These are phyloP conservation scores for Pinna nobilis DNA, from an alignment of 1,140 invertebrate species.

Conservation along the genomic window DNA sequence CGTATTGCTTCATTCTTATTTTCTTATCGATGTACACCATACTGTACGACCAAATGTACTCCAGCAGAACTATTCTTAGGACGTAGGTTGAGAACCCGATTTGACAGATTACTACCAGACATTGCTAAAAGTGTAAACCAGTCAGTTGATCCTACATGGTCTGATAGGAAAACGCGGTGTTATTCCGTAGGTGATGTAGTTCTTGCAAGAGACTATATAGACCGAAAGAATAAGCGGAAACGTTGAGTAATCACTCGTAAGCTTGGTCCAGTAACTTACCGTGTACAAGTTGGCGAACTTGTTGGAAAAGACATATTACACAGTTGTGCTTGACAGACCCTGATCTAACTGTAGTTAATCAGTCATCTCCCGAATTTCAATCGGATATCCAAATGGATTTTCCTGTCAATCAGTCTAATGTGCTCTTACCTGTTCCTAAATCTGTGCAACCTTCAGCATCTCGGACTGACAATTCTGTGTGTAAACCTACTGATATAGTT, in stretches of 20 bases:
- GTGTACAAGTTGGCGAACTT: not conserved
- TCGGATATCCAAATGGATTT: no score
- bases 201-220: not conserved
- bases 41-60: conserved; percentile 23
- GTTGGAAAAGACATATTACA: conserved; percentile 15
- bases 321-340: not conserved
- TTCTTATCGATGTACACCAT: conserved; percentile 20
- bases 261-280: conserved; percentile 18
- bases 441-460: no score
- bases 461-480: not conserved
- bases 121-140: not conserved
- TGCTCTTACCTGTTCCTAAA: no score
- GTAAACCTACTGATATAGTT: not conserved
- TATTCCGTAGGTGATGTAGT: not conserved
- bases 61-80: conserved; percentile 35
- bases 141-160: not conserved
- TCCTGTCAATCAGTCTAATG: not conserved
- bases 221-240: not conserved
- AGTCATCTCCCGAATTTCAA: no score
- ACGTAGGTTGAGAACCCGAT: conserved; percentile 9
- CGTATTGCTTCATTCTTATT: conserved; percentile 29
- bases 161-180: not conserved
- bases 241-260: not conserved
- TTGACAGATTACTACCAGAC: not conserved
- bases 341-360: not conserved